A percentile compares a stretch with the other conserved stretches of the same genome.
Conservation (phyloP, 1,140 invertebrate species). For the Temnothorax nylanderi region DNA sequence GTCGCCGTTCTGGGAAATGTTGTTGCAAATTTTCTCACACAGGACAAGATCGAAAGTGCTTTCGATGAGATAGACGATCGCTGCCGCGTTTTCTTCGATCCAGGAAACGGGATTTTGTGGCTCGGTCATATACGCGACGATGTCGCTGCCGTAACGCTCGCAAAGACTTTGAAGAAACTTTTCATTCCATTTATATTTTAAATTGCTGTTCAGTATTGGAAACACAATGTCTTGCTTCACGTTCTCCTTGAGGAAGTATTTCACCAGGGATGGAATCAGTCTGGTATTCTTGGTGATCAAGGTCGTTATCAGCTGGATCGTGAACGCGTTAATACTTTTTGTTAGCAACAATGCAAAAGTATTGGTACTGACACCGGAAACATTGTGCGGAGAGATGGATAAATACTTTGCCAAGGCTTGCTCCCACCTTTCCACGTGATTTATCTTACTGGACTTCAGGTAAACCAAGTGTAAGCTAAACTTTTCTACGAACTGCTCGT, state of each 20-base stretch:
- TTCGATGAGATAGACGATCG: conserved; percentile 77
- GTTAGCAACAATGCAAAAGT: conserved; percentile 74
- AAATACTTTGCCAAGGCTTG: conserved; percentile 86
- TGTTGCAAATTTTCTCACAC: conserved; percentile 75
- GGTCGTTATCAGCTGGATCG: conserved; percentile 75
- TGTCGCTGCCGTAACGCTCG: conserved; percentile 72
- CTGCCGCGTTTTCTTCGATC: conserved; percentile 77
- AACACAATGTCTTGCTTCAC: conserved; percentile 77
- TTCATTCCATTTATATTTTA: conserved; percentile 75
- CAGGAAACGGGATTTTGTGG: conserved; percentile 70
- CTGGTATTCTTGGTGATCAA: conserved; percentile 74
- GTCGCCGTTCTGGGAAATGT: conserved; percentile 79
- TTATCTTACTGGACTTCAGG: conserved; percentile 71
- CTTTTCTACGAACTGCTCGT: conserved; percentile 69
- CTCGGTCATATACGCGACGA: conserved; percentile 75
- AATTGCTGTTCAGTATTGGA: conserved; percentile 77
- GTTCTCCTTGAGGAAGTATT: conserved; percentile 68
- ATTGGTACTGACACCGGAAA: conserved; percentile 82
- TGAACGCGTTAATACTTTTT: conserved; percentile 64
- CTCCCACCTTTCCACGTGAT: conserved; percentile 86
- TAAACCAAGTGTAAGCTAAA: conserved; percentile 67
- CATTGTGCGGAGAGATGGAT: conserved; percentile 86
- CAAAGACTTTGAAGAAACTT: conserved; percentile 77
- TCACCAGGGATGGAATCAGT: conserved; percentile 73
- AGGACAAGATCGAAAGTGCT: conserved; percentile 73